Evolutionary conservation across 2,888 invertebrate genomes (phyloP).

Genomic region (Apamea epomidion): DNA sequence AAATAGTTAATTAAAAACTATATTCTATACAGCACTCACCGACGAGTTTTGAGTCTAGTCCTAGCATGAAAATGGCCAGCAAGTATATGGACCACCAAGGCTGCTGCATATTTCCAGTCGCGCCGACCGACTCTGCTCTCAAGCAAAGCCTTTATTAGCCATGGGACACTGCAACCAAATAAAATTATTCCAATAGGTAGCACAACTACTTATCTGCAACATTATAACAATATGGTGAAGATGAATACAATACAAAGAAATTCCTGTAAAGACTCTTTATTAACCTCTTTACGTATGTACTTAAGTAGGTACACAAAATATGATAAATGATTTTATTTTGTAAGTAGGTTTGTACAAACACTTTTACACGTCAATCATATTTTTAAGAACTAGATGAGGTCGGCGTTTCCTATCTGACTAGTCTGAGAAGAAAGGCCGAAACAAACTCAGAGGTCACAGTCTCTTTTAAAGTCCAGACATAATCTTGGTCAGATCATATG

Average conservation of each 20-base stretch:
- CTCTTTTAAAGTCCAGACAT: too few species aligned
- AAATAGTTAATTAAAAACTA: neutral
- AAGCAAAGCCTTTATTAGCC: slow-evolving; percentile 64
- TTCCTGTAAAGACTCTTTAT: neutral
- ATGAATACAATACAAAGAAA: neutral
- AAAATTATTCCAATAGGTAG: neutral
- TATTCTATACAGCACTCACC: slow-evolving; percentile 72
- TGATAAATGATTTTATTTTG: too few species aligned
- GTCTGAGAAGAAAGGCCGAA: too few species aligned
- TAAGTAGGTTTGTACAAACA: too few species aligned
- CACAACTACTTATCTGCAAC: neutral
- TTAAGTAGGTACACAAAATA: neutral
- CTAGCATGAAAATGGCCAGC: slow-evolving; percentile 84
- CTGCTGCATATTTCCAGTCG: slow-evolving; percentile 83
- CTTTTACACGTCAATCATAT: too few species aligned
- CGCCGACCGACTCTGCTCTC: slow-evolving; percentile 53
- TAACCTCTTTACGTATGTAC: neutral
- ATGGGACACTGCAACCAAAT: slow-evolving; percentile 75
- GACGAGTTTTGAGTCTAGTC: slow-evolving; percentile 85
- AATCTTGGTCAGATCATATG: too few species aligned
- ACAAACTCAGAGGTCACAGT: too few species aligned
- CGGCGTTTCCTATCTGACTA: too few species aligned
- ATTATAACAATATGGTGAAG: neutral
- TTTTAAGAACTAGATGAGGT: too few species aligned
- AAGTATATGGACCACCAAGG: slow-evolving; percentile 83